Evolutionary conservation across 2,888 invertebrate species (phyloP).

Genomic region (Tortricodes alternella): DNA sequence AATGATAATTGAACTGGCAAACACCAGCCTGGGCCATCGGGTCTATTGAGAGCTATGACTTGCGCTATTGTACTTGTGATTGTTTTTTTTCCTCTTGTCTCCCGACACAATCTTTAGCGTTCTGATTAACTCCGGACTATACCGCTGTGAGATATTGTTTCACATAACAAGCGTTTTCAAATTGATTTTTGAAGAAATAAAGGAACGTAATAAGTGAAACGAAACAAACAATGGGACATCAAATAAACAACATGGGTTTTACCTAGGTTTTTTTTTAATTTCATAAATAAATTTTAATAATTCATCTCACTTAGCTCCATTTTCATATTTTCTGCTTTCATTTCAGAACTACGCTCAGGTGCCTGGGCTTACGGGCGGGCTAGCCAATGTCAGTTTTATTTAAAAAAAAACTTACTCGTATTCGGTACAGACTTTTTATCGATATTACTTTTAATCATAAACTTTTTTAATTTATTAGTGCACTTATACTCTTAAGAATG

Average conservation of each 20-base stretch:
- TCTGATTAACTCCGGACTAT: conserved; percentile 78
- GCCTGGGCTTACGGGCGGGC: too few species aligned
- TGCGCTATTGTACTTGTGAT: conserved; percentile 77
- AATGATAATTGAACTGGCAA: conserved; percentile 83
- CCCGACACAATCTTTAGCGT: conserved; percentile 80
- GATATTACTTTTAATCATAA: not conserved
- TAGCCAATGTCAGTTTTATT: too few species aligned
- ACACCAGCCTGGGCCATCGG: conserved; percentile 77
- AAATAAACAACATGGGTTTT: not conserved
- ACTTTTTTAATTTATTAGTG: not conserved
- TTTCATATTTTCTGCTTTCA: too few species aligned
- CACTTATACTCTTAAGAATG: not conserved
- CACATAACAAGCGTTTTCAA: conserved; percentile 42
- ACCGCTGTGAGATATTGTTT: conserved; percentile 78
- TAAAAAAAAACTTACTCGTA: not conserved
- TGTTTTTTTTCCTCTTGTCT: conserved; percentile 78
- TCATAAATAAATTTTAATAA: too few species aligned
- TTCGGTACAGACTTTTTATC: not conserved
- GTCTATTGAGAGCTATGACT: conserved; percentile 78
- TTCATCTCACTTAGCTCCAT: too few species aligned
- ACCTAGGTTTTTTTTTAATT: not conserved
- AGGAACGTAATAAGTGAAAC: not conserved
- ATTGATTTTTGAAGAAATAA: conserved; percentile 25
- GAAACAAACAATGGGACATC: not conserved
- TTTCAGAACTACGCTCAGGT: too few species aligned